These are phyloP conservation scores for Pyrocephalus nanus DNA, from an alignment of 2,797 vertebrate genomes.

Conservation along the genomic window DNA sequence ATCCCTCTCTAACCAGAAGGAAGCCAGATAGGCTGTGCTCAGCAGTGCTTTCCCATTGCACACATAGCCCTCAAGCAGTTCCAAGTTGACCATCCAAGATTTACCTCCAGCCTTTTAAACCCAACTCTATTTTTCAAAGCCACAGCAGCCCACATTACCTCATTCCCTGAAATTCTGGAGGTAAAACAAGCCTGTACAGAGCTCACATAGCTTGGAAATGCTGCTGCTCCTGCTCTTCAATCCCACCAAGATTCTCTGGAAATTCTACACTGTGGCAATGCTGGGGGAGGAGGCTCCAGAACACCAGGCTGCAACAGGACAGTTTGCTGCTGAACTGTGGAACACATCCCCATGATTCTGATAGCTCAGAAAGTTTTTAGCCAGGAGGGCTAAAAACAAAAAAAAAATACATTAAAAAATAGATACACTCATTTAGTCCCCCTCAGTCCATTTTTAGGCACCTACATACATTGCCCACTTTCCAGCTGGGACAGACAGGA, in stretches of 20 bases:
- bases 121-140: neutral
- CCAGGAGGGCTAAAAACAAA: neutral
- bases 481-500: constrained; percentile 18
- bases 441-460: neutral
- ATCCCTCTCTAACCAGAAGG: neutral
- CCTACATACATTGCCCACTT: neutral
- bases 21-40: neutral
- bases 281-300: neutral
- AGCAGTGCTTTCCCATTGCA: neutral
- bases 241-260: neutral
- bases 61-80: neutral
- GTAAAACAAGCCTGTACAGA: neutral
- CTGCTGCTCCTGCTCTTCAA: neutral
- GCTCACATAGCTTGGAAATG: neutral
- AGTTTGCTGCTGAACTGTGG: neutral
- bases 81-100: neutral
- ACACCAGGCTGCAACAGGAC: neutral
- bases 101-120: neutral
- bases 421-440: neutral
- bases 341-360: neutral
- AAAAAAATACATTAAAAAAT: neutral
- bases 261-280: neutral
- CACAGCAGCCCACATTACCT: rapidly evolving
- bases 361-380: neutral
- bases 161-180: neutral